Percentiles rank a stretch among this genome's conserved stretches.
phyloP scores from a whole-genome alignment of 2,113 vertebrate genomes.

The Carassius carassius region DNA sequence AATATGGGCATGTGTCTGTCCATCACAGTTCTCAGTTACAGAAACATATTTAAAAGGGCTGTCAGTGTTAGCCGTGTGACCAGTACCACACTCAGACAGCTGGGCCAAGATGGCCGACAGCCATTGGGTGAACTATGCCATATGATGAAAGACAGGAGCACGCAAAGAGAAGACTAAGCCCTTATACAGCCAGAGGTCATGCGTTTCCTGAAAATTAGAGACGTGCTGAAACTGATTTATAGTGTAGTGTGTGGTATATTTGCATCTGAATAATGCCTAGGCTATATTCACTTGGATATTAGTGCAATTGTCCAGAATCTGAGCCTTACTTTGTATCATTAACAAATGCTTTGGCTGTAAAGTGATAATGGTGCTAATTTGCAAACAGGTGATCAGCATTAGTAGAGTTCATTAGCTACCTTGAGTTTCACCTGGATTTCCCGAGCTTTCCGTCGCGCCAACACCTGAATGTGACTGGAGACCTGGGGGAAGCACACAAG shows the following conservation, averaged over 20 bases:
- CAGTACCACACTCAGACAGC: constrained; percentile 66
- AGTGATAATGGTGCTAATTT: constrained; percentile 31
- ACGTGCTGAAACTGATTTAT: constrained; percentile 3
- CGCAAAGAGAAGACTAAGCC: constrained; percentile 35
- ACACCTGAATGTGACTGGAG: constrained; percentile 96
- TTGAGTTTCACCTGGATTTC: constrained; percentile 99
- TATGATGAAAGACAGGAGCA: constrained; percentile 54
- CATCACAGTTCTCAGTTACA: constrained; percentile 75
- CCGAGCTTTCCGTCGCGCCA: constrained; percentile 92
- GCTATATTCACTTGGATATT: not conserved
- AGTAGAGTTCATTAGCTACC: constrained; percentile 72
- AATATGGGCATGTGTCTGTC: constrained; percentile 68
- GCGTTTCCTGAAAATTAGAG: constrained; percentile 31
- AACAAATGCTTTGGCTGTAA: not conserved
- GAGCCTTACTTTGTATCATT: not conserved
- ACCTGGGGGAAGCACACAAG: constrained; percentile 75
- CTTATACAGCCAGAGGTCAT: constrained; percentile 42
- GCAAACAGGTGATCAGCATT: constrained; percentile 35
- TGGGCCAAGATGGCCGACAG: constrained; percentile 69
- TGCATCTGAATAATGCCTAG: not conserved
- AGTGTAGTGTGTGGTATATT: not conserved
- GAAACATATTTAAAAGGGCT: constrained; percentile 73
- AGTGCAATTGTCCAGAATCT: not conserved
- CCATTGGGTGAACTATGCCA: constrained; percentile 63
- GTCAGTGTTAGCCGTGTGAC: constrained; percentile 73